phyloP scores from a whole-genome alignment of 2,113 vertebrate genomes.

The Pogona vitticeps region DNA sequence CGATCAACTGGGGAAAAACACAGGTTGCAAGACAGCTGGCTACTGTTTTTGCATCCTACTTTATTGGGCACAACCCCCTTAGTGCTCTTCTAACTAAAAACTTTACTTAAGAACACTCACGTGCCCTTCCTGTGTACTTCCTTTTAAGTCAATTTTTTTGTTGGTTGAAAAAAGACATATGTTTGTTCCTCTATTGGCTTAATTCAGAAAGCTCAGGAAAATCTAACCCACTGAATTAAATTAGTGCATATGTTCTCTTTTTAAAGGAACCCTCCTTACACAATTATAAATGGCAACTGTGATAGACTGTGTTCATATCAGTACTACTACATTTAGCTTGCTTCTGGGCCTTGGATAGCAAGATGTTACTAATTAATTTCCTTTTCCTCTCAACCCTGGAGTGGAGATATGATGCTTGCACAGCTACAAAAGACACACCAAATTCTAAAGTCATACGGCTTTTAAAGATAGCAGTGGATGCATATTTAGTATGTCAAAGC shows the following conservation, averaged over 20 bases:
- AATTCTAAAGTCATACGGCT: background rate
- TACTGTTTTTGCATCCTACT: background rate
- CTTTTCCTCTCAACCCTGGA: background rate
- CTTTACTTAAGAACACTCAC: background rate
- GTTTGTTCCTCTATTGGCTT: background rate
- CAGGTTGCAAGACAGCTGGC: background rate
- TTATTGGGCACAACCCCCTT: background rate
- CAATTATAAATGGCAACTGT: background rate
- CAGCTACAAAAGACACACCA: background rate
- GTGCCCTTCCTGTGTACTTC: background rate
- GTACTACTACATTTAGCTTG: background rate
- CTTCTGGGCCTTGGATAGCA: slow-evolving; percentile 2
- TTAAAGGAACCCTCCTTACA: background rate
- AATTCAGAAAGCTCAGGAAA: background rate
- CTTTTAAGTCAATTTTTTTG: background rate
- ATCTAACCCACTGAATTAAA: too few relatives aligned
- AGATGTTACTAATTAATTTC: background rate
- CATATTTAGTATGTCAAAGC: background rate
- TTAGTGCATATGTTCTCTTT: background rate
- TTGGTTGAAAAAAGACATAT: background rate
- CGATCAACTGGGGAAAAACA: background rate
- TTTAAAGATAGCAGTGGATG: background rate
- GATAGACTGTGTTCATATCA: background rate
- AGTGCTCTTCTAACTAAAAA: background rate
- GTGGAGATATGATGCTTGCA: background rate